These are phyloP conservation scores for Drosophila kikkawai DNA, from an alignment of 1,140 invertebrate genomes.

Conservation along the genomic window DNA sequence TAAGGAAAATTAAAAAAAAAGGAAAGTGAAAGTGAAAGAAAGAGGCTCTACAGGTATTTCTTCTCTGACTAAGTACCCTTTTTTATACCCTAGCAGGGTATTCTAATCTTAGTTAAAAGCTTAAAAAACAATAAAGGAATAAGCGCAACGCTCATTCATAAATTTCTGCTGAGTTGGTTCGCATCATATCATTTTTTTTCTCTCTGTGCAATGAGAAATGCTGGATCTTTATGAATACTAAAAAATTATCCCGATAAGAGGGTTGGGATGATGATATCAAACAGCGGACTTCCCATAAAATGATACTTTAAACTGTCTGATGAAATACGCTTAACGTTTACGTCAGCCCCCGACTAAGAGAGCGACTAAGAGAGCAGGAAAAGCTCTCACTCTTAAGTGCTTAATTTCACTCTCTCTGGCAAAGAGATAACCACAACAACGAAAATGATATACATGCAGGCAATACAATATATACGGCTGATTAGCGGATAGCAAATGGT, in stretches of 20 bases:
- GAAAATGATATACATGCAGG: constrained; percentile 35
- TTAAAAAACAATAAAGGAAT: no score
- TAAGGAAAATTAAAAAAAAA: not conserved
- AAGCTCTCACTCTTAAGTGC: constrained; percentile 6
- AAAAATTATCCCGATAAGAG: constrained; percentile 42
- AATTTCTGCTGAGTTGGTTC: not conserved
- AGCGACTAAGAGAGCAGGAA: not conserved
- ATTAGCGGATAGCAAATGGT: constrained; percentile 38
- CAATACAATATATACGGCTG: constrained; percentile 22
- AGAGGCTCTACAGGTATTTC: not conserved
- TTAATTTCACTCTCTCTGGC: not conserved
- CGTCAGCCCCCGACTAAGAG: constrained; percentile 31
- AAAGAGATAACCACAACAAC: constrained; percentile 23
- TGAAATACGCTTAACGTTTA: constrained; percentile 31
- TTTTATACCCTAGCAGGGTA: no score
- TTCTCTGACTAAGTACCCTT: not conserved
- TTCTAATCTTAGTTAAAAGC: no score
- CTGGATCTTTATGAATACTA: constrained; percentile 26
- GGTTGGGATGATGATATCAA: constrained; percentile 21
- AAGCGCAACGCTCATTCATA: no score
- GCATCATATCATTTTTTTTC: not conserved
- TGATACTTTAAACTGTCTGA: constrained; percentile 30
- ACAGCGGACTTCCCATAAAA: constrained; percentile 21
- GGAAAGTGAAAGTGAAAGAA: not conserved
- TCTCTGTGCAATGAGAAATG: constrained; percentile 4